A percentile compares a stretch with the other conserved stretches of the same genome.
Conservation (phyloP, 2,888 invertebrate genomes). For the Aspidapion aeneum region DNA sequence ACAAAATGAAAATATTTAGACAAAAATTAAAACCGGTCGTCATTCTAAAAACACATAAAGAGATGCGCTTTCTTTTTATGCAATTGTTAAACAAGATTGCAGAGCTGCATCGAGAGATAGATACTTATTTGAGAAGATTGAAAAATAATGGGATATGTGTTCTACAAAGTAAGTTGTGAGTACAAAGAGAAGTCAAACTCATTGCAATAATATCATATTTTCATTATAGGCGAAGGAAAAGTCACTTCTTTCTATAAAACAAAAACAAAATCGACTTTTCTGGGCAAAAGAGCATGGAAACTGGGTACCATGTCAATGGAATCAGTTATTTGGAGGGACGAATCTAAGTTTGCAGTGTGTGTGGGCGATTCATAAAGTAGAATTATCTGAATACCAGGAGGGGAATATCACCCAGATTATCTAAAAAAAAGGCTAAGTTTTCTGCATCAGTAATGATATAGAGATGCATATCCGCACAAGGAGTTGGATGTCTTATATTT, state of each 20-base stretch:
- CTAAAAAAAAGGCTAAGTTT: constrained; percentile 2
- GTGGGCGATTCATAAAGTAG: too few species aligned
- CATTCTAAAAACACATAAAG: constrained; percentile 11
- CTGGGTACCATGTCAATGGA: constrained; percentile 4
- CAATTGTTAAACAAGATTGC: constrained; percentile 11
- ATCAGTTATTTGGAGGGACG: constrained; percentile 8
- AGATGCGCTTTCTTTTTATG: constrained; percentile 1
- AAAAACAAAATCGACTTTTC: constrained; percentile 2
- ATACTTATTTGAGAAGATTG: not conserved
- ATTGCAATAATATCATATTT: constrained; percentile 6
- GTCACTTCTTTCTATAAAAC: constrained; percentile 6
- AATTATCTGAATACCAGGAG: too few species aligned
- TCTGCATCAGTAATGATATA: constrained; percentile 11
- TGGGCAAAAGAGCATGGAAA: constrained; percentile 5
- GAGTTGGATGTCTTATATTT: constrained; percentile 6
- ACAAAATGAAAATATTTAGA: constrained; percentile 10
- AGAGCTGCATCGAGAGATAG: constrained; percentile 6
- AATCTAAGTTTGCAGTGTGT: constrained; percentile 7
- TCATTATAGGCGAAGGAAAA: constrained; percentile 12
- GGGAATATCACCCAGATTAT: constrained; percentile 8
- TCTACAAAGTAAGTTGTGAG: constrained; percentile 13
- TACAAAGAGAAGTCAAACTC: constrained; percentile 9
- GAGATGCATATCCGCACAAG: constrained; percentile 8
- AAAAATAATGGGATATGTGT: constrained; percentile 13
- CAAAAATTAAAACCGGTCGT: too few species aligned